phyloP scores from a whole-genome alignment of 2,113 vertebrate species.

The Periophthalmus modestus region DNA sequence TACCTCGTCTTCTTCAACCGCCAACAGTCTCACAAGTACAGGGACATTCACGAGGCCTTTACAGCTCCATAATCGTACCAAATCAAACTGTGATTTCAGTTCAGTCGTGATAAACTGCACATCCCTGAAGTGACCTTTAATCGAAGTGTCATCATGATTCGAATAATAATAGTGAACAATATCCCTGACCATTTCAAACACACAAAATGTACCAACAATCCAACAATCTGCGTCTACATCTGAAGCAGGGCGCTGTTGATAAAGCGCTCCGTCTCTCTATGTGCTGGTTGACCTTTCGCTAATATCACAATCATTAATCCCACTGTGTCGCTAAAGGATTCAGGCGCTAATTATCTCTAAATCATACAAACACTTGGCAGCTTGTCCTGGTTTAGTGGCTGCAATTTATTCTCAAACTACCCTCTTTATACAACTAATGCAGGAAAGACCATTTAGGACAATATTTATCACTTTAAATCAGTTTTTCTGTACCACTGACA shows the following conservation, averaged over 20 bases:
- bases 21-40: too few species aligned
- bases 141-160: too few species aligned
- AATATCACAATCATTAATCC: slow-evolving; percentile 22
- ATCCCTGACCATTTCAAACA: too few species aligned
- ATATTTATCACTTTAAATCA: slow-evolving; percentile 59
- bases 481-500: slow-evolving; percentile 52
- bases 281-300: slow-evolving; percentile 30
- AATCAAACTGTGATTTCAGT: too few species aligned
- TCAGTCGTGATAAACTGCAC: too few species aligned
- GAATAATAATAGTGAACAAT: too few species aligned
- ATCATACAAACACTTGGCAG: slow-evolving; percentile 54
- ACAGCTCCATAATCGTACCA: too few species aligned
- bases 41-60: too few species aligned
- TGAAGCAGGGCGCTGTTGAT: not conserved
- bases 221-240: not conserved
- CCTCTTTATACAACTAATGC: slow-evolving; percentile 36
- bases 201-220: too few species aligned
- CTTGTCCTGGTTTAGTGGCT: slow-evolving; percentile 46
- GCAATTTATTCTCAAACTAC: slow-evolving; percentile 51
- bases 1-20: too few species aligned
- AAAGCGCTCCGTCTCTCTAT: not conserved
- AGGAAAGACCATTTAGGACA: slow-evolving; percentile 50
- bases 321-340: slow-evolving; percentile 32
- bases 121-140: too few species aligned
- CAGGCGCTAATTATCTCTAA: slow-evolving; percentile 44